These are phyloP conservation scores for Heliopora coerulea DNA, from an alignment of 92 coral and sea anemone genomes.

Conservation along the genomic window DNA sequence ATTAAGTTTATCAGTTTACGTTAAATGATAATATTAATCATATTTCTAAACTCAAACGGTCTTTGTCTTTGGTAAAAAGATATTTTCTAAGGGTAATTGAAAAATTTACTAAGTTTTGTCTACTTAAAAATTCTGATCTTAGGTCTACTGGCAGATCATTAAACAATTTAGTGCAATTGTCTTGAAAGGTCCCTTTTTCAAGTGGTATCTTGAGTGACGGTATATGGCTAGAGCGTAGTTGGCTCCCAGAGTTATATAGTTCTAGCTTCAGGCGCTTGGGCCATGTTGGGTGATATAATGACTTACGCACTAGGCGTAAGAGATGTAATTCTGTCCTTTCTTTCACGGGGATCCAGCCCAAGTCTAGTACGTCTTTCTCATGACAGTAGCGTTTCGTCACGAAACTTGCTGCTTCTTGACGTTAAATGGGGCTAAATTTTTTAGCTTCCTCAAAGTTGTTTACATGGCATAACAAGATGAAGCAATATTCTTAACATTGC, in stretches of 20 bases:
- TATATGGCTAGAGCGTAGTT: conserved; percentile 22
- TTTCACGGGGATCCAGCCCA: too few species aligned
- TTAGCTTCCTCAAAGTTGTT: conserved; percentile 7
- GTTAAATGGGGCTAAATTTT: conserved; percentile 35
- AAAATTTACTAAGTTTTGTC: too few species aligned
- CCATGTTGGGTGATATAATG: background rate
- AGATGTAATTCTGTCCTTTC: too few species aligned
- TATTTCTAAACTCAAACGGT: too few species aligned
- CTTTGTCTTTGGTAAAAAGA: too few species aligned
- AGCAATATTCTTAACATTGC: conserved; percentile 14
- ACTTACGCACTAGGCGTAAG: background rate
- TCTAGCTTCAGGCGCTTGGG: conserved; percentile 14
- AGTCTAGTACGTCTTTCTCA: background rate
- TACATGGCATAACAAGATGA: conserved; percentile 25
- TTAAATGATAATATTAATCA: too few species aligned
- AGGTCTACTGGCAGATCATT: conserved; percentile 25
- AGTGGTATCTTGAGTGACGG: conserved; percentile 4
- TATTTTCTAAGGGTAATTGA: too few species aligned
- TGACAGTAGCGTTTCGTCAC: background rate
- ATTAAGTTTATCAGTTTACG: too few species aligned
- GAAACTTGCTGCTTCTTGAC: conserved; percentile 41
- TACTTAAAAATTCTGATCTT: too few species aligned
- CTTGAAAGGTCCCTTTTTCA: conserved; percentile 40
- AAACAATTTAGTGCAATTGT: conserved; percentile 16
- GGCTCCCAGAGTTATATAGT: conserved; percentile 18